phyloP scores from a whole-genome alignment of 2,113 vertebrate genomes.

The Hassar affinis region DNA sequence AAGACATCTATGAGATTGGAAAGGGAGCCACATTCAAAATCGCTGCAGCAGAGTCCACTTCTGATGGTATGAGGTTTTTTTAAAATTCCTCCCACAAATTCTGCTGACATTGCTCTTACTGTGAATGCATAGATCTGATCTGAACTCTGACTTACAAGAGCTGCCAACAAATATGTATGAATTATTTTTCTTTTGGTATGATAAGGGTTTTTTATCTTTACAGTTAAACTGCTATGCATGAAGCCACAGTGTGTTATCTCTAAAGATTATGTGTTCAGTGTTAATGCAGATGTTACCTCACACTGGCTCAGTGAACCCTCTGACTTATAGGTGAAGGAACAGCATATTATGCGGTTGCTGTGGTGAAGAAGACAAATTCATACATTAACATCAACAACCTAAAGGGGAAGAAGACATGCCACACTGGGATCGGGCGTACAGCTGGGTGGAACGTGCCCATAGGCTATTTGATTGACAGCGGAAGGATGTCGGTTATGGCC shows the following conservation, averaged over 20 bases:
- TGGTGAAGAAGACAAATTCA: conserved; percentile 73
- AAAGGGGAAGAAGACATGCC: conserved; percentile 80
- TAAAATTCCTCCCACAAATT: neutral
- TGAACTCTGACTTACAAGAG: neutral
- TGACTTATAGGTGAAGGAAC: conserved; percentile 64
- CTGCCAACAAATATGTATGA: neutral
- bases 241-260: neutral
- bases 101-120: neutral
- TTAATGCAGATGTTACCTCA: neutral
- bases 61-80: conserved; percentile 56
- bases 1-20: conserved; percentile 78
- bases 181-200: neutral
- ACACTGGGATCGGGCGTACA: conserved; percentile 85
- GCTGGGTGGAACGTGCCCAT: conserved; percentile 90
- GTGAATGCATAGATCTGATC: neutral
- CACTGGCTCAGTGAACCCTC: neutral
- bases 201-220: neutral
- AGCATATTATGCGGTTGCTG: conserved; percentile 86
- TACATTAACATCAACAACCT: conserved; percentile 79
- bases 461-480: conserved; percentile 82
- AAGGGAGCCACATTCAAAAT: conserved; percentile 80
- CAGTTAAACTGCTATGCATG: neutral
- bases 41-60: conserved; percentile 80
- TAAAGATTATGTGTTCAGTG: neutral
- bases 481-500: conserved; percentile 83